A percentile compares a stretch with the other conserved stretches of the same genome.
phyloP scores from a whole-genome alignment of 35 echinoderm and acorn worm species.

The Eucidaris tribuloides region DNA sequence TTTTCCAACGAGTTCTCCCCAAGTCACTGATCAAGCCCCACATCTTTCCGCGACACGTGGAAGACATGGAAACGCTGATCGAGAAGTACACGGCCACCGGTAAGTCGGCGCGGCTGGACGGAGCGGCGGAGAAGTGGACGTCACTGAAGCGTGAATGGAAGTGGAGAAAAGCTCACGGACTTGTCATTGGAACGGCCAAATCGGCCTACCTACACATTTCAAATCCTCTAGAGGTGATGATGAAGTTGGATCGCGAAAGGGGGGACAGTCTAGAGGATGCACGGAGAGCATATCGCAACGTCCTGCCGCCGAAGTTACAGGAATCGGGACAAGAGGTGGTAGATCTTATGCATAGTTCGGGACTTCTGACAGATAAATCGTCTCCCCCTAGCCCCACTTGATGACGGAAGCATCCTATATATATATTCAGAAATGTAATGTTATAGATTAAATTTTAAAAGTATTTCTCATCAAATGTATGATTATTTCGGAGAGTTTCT shows the following conservation, averaged over 20 bases:
- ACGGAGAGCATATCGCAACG: slow-evolving; percentile 57
- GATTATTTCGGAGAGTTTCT: too few relatives aligned
- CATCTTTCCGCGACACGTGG: slow-evolving; percentile 89
- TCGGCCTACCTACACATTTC: slow-evolving; percentile 93
- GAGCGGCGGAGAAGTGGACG: slow-evolving; percentile 87
- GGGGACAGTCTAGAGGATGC: slow-evolving; percentile 76
- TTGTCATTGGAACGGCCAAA: slow-evolving; percentile 65
- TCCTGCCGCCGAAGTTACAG: slow-evolving; percentile 60
- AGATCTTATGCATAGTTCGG: slow-evolving; percentile 66
- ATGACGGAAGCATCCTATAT: not conserved
- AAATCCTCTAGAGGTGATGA: slow-evolving; percentile 93
- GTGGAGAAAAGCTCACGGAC: slow-evolving; percentile 69
- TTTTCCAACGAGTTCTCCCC: slow-evolving; percentile 89
- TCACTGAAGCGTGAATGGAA: slow-evolving; percentile 64
- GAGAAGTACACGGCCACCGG: slow-evolving; percentile 71
- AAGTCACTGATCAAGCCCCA: slow-evolving; percentile 93
- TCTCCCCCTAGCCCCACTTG: slow-evolving; percentile 6
- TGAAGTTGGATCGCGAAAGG: slow-evolving; percentile 75
- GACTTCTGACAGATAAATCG: slow-evolving; percentile 56
- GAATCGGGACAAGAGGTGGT: slow-evolving; percentile 67
- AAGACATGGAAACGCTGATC: slow-evolving; percentile 84
- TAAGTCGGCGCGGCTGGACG: slow-evolving; percentile 61
- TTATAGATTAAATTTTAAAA: too few relatives aligned
- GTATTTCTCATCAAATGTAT: too few relatives aligned
- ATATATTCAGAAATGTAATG: too few relatives aligned